phyloP scores from a whole-genome alignment of 2,113 vertebrate species.

The Oxyruncus cristatus region DNA sequence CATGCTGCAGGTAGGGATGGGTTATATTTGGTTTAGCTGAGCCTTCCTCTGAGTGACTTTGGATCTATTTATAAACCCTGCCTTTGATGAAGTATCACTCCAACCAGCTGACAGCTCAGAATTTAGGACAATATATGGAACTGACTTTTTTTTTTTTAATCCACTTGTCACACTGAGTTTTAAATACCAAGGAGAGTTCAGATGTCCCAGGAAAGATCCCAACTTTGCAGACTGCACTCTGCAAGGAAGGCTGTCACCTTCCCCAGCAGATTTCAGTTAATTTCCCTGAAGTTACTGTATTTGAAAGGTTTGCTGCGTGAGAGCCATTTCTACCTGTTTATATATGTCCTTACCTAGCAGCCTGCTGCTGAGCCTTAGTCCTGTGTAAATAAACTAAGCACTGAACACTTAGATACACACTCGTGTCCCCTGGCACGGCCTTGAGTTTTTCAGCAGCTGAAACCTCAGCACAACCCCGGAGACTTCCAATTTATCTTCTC shows the following conservation, averaged over 20 bases:
- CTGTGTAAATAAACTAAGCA: not conserved
- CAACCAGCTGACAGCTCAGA: not conserved
- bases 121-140: not conserved
- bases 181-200: not conserved
- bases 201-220: not conserved
- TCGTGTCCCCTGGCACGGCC: not conserved
- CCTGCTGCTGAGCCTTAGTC: not conserved
- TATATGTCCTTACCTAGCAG: not conserved
- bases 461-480: not conserved
- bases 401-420: not conserved
- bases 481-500: not conserved
- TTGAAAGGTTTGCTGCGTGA: not conserved
- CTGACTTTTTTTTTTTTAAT: not conserved
- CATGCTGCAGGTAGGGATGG: not conserved
- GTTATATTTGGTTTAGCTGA: not conserved
- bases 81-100: not conserved
- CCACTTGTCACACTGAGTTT: not conserved
- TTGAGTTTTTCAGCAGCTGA: not conserved
- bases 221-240: not conserved
- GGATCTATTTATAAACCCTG: not conserved
- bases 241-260: not conserved
- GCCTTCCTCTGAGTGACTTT: not conserved
- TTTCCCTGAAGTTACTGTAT: not conserved
- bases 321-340: not conserved
- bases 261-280: not conserved